phyloP scores from a whole-genome alignment of 2,888 invertebrate genomes.

The Hydroisotoma schaefferi region DNA sequence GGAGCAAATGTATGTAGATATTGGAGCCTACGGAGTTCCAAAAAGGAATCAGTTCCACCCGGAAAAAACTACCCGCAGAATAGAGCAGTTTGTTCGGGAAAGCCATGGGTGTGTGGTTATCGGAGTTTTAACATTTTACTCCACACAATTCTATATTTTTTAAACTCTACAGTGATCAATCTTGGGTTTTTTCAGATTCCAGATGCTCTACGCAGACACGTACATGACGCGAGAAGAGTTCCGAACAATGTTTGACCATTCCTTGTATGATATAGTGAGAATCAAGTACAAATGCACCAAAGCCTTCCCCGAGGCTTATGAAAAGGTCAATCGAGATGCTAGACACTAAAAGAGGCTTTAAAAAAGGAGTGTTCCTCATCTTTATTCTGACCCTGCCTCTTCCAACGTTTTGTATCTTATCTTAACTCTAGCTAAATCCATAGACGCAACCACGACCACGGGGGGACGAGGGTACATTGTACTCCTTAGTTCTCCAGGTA shows the following conservation, averaged over 20 bases:
- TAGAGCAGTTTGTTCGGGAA: conserved; percentile 68
- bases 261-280: conserved; percentile 66
- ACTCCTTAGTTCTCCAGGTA: no score
- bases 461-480: no score
- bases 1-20: conserved; percentile 69
- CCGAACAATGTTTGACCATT: conserved; percentile 73
- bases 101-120: conserved; percentile 59
- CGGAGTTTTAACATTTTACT: neutral
- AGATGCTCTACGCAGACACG: conserved; percentile 81
- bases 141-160: neutral
- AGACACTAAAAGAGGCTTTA: no score
- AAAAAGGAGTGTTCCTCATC: neutral
- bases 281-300: conserved; percentile 60
- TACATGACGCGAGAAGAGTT: conserved; percentile 72
- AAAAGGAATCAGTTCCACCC: conserved; percentile 62
- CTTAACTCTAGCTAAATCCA: no score
- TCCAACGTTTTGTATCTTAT: no score
- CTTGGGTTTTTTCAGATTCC: conserved; percentile 59
- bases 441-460: no score
- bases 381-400: conserved; percentile 3
- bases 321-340: conserved; percentile 64
- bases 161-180: no score
- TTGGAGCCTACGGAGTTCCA: conserved; percentile 77
- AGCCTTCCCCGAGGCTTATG: conserved; percentile 78
- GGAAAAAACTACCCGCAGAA: conserved; percentile 62